Evolutionary conservation across 2,888 invertebrate genomes (phyloP).

Genomic region (Aspidiotus rigidus): DNA sequence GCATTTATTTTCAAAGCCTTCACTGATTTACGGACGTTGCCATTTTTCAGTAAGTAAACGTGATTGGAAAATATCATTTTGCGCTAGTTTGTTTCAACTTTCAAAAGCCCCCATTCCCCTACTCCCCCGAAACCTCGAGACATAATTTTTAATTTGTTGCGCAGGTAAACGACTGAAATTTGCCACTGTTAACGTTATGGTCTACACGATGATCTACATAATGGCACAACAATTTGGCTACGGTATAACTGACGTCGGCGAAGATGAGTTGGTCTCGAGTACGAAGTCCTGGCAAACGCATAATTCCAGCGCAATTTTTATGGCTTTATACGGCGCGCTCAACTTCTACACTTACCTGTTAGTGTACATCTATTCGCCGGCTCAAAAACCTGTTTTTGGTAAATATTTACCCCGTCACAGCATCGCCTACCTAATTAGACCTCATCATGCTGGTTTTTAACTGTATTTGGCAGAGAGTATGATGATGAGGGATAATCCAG

Average conservation of each 20-base stretch:
- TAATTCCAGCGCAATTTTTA: constrained; percentile 87
- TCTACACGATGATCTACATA: constrained; percentile 42
- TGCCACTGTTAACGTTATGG: constrained; percentile 71
- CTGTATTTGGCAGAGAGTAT: constrained; percentile 36
- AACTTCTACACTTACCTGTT: constrained; percentile 90
- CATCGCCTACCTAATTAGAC: not conserved
- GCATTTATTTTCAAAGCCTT: constrained; percentile 81
- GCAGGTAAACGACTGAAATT: constrained; percentile 85
- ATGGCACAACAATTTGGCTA: constrained; percentile 62
- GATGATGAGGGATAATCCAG: constrained; percentile 93
- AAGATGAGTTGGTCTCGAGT: constrained; percentile 88
- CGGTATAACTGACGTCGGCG: constrained; percentile 70
- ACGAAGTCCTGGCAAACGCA: constrained; percentile 66
- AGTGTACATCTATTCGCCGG: constrained; percentile 90
- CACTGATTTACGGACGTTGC: constrained; percentile 90
- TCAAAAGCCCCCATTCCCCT: too few relatives aligned
- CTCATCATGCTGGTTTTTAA: not conserved
- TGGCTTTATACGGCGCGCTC: constrained; percentile 85
- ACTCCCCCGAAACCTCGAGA: not conserved
- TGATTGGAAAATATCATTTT: too few relatives aligned
- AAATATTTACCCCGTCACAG: constrained; percentile 41
- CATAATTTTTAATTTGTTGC: not conserved
- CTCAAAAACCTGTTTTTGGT: constrained; percentile 72
- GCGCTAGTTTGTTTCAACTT: too few relatives aligned
- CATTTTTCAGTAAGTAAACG: constrained; percentile 77